Evolutionary conservation across 2,113 vertebrate genomes (phyloP).

Genomic region (Crotalus viridis): DNA sequence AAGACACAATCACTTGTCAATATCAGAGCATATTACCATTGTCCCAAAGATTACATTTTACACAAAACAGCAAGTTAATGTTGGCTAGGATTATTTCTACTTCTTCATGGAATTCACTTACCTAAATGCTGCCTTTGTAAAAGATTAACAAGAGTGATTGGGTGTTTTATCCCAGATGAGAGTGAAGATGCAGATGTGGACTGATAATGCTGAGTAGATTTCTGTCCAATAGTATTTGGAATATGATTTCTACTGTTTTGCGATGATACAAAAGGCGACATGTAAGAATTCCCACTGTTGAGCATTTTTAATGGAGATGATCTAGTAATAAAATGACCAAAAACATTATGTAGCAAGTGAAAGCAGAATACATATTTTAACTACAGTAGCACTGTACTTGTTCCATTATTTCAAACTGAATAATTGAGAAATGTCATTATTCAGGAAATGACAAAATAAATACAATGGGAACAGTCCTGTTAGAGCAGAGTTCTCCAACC

Average conservation of each 20-base stretch:
- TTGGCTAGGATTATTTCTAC: neutral
- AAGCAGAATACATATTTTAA: neutral
- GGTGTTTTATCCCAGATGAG: conserved; percentile 33
- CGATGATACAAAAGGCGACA: conserved; percentile 20
- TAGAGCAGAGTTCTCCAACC: too few relatives aligned
- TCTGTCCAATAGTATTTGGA: conserved; percentile 21
- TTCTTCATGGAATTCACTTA: conserved; percentile 35
- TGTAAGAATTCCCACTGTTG: conserved; percentile 20
- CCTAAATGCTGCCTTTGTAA: conserved; percentile 67
- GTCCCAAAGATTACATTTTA: neutral
- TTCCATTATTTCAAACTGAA: neutral
- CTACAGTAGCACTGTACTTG: neutral
- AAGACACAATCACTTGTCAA: neutral
- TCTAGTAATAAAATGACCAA: conserved; percentile 48
- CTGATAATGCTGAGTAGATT: conserved; percentile 36
- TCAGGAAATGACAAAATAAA: neutral
- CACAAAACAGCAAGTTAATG: neutral
- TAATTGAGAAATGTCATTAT: neutral
- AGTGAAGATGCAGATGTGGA: conserved; percentile 47
- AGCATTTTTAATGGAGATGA: conserved; percentile 52
- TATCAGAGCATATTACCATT: neutral
- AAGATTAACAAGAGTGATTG: conserved; percentile 65
- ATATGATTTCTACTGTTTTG: conserved; percentile 27
- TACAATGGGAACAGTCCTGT: neutral
- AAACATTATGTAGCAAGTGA: neutral